phyloP scores from a whole-genome alignment of 1,140 invertebrate species.

The Drosophila kanapiae region DNA sequence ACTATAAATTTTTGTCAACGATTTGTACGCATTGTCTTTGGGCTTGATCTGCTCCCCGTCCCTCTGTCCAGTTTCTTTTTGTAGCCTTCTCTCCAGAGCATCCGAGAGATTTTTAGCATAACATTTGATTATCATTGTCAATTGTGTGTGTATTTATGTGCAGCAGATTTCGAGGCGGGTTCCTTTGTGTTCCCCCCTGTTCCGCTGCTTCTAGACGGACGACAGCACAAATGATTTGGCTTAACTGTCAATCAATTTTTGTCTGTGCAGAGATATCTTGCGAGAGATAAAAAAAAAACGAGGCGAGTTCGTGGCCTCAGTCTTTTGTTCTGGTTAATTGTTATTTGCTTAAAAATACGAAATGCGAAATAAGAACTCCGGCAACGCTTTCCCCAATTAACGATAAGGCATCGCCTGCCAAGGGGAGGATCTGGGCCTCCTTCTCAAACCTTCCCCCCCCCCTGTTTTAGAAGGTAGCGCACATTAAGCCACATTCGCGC shows the following conservation, averaged over 20 bases:
- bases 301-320: constrained; percentile 38
- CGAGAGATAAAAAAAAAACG: constrained; percentile 2
- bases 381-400: constrained; percentile 72
- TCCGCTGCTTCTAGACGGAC: constrained; percentile 30
- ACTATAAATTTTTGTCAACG: constrained; percentile 85
- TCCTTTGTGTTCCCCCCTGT: constrained; percentile 50
- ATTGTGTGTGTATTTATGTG: constrained; percentile 68
- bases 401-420: constrained; percentile 63
- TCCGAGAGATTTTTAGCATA: constrained; percentile 76
- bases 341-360: constrained; percentile 63
- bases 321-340: constrained; percentile 65
- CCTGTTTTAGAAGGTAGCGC: constrained; percentile 47
- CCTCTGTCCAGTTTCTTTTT: constrained; percentile 3
- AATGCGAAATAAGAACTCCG: constrained; percentile 8
- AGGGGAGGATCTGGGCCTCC: constrained; percentile 2
- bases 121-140: constrained; percentile 81
- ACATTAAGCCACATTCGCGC: constrained; percentile 80
- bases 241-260: constrained; percentile 75
- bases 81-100: constrained; percentile 13
- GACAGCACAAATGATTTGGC: constrained; percentile 78
- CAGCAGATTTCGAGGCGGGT: constrained; percentile 43
- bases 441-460: neutral
- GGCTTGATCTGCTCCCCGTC: constrained; percentile 21
- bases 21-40: constrained; percentile 83
- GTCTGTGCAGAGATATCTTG: constrained; percentile 13